Base-by-base conservation (phyloP, 2,888 invertebrate species). In the Meteorus cinctellus region DNA sequence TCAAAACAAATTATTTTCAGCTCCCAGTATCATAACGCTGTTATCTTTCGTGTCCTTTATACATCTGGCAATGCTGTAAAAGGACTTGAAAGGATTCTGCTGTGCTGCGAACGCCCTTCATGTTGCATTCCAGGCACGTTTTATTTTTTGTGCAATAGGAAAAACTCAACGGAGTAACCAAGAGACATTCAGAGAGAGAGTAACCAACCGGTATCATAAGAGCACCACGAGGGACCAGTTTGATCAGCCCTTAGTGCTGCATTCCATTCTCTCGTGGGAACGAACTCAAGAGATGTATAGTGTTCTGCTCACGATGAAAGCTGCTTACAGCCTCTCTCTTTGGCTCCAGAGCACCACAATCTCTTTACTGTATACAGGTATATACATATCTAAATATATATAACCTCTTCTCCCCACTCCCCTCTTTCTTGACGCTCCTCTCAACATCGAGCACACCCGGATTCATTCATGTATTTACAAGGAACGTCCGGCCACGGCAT, bases 241-340 rank as follows among this genome's bases (percentile, higher is more conserved):
- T 79, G 79, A 79, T 78, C 80, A 80, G 83, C 85, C 85, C 84
- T 84, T 84, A 82, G 19, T n/a, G 80, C 81, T 81, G 83, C 86
- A 86, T 86, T 85, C 86, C 86, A 82, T 83, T 84, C 84, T 84
- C 84, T 82, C 82, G 81, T 81, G 82, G 79, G 81, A 80, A 81
- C 79, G 72, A 24, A 60, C 65, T 27, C 68, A 12, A 41, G 60
- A 74, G 71, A 68, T 41, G 41, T 66, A 45, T 31, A 69, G 45
- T 45, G 69, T 24, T 55, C 55, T 48, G 29, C 31, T 51, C 29
- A 55, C 41, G 69, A 69, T 55, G 69, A 69, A 51, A 69, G 69
- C 69, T 34, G 51, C 27, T 29, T 31, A 6, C 51, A 51, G 31
- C 68, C 51, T 65, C 65, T 34, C 63, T 63, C 65, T 65, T 34